Base-by-base conservation (phyloP, 1,140 invertebrate genomes). In the Penaeus indicus region DNA sequence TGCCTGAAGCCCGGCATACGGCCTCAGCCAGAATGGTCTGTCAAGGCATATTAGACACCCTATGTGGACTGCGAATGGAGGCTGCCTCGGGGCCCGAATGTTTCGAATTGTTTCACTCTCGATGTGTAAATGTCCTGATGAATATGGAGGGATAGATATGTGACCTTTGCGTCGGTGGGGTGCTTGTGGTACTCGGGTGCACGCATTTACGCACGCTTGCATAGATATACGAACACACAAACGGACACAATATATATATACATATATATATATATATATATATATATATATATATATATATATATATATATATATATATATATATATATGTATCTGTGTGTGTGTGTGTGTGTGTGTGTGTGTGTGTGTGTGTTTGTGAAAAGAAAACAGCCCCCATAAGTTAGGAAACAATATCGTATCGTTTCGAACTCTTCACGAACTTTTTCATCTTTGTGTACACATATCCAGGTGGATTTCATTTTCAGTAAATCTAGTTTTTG, bases 181-280 rank as follows among this genome's bases (percentile, higher is more conserved):
- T 69, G 67, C 67, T 0, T 8, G 8, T 8, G 27, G 67, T n/a
- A 27, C 67, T 8, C 22, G 7, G 67, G 7, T 27, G 67, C 32
- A 32, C 32, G 32, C 32, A 2, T 32, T 32, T 32, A 32, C 32
- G 67, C 18, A 69, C 18, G 4, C 22, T n/a, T 8, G 67, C 16
- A 27, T 7, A 69, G 0, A 19, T 5, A 69, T 19, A 19, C 67
- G 16, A 8, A 69, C 67, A 69, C 10, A 69, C 67, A 32, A 32
- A 32, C 32, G 32, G 32, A 32, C 32, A 32, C 67, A 4, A 19
- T 69, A 19, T 69, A 69, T 69, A 69, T 27, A 5, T 27, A 69
- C 7, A 69, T 27, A 69, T 27, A 69, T 27, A 69, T 27, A 69
- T 27, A 69, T 69, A 69, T 69, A 69, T 69, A 69, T 69, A 69